Percentiles rank a stretch among this genome's conserved stretches.
Conservation (phyloP, 2,888 invertebrate species). For the Cryptocephalus moraei region DNA sequence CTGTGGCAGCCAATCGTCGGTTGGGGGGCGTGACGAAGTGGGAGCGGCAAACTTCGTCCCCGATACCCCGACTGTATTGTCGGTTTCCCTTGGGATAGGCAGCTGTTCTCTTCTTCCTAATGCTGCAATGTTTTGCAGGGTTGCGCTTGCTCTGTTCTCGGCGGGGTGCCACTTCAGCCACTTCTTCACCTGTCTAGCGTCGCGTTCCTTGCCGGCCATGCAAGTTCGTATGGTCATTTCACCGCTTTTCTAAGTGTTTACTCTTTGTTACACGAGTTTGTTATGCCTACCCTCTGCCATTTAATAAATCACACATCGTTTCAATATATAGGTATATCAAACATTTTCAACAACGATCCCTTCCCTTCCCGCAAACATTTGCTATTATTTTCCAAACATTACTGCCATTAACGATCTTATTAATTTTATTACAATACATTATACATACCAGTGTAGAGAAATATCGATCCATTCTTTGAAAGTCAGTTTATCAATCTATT, state of each 20-base stretch:
- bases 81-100: constrained; percentile 22
- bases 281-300: constrained; percentile 3
- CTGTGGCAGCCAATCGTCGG: constrained; percentile 17
- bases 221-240: constrained; percentile 15
- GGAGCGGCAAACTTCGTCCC: constrained; percentile 7
- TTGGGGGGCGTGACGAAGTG: constrained; percentile 10
- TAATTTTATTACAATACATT: no score
- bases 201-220: constrained; percentile 22
- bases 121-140: constrained; percentile 10
- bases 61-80: constrained; percentile 10
- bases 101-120: constrained; percentile 18
- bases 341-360: no score
- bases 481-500: no score
- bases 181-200: constrained; percentile 30
- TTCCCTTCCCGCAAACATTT: no score
- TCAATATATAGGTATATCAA: constrained; percentile 2
- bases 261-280: background rate
- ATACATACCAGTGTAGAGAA: no score
- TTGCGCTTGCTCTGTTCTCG: constrained; percentile 23
- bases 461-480: no score
- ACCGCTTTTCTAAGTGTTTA: constrained; percentile 6
- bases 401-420: no score
- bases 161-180: constrained; percentile 30
- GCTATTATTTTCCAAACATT: no score
- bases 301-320: background rate